Conservation (phyloP, 2,797 vertebrate genomes). For the Poeciliopsis turneri region DNA sequence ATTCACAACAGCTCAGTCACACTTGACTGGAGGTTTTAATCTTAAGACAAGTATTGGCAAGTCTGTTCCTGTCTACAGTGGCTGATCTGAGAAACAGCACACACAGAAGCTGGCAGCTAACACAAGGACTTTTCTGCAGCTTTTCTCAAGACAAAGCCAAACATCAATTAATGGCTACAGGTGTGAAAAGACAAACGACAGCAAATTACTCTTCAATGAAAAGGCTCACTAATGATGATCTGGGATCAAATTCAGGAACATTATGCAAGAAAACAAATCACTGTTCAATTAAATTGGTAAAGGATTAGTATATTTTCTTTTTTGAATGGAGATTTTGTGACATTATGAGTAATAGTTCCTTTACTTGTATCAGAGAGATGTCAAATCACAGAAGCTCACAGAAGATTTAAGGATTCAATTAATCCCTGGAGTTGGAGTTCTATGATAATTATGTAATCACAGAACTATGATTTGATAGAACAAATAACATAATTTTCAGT, state of each 20-base stretch:
- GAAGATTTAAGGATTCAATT: neutral
- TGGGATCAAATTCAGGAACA: neutral
- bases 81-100: too few relatives aligned
- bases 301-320: too few relatives aligned
- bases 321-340: neutral
- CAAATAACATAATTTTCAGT: neutral
- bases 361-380: neutral
- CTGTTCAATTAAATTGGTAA: neutral
- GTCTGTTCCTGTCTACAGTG: neutral
- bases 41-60: slow-evolving; percentile 44
- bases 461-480: neutral
- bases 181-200: slow-evolving; percentile 1
- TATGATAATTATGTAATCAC: too few relatives aligned
- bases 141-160: slow-evolving; percentile 4
- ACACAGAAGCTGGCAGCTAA: neutral
- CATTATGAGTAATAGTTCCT: neutral
- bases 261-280: neutral
- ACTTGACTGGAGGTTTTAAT: neutral
- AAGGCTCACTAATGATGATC: slow-evolving; percentile 5
- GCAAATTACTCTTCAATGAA: slow-evolving; percentile 8
- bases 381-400: neutral
- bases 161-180: neutral
- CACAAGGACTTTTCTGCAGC: neutral
- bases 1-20: neutral
- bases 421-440: neutral